These are phyloP conservation scores for Microcebus jonahi DNA, from an alignment of 2,113 vertebrate genomes.

Conservation along the genomic window DNA sequence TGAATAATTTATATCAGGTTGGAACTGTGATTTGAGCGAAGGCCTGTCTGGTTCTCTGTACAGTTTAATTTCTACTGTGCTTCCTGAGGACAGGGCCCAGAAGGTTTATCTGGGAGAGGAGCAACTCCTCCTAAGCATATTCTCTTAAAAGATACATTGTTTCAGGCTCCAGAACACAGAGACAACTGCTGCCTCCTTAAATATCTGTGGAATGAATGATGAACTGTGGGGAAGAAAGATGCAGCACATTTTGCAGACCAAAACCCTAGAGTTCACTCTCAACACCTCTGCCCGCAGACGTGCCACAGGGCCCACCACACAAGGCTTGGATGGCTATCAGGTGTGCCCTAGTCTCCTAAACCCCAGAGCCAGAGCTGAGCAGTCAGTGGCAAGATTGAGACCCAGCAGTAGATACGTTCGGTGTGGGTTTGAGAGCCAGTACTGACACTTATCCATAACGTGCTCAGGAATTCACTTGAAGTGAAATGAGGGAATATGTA, in stretches of 20 bases:
- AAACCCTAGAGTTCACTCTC: neutral
- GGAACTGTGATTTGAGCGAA: neutral
- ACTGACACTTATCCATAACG: accelerated
- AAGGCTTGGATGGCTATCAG: neutral
- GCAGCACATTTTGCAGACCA: neutral
- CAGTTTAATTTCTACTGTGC: neutral
- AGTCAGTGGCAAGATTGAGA: neutral
- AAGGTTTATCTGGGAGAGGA: neutral
- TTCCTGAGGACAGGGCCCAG: neutral
- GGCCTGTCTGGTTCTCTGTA: neutral
- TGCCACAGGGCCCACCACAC: too few species aligned
- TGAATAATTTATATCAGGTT: neutral
- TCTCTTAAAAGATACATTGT: neutral
- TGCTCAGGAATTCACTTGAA: accelerated
- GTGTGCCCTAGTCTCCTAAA: neutral
- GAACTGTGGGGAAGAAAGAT: neutral
- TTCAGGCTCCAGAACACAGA: neutral
- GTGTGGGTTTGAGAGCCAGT: accelerated
- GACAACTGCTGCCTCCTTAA: neutral
- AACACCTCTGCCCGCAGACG: neutral
- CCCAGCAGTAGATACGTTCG: neutral
- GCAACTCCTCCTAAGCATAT: neutral
- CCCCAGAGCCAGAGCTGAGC: neutral
- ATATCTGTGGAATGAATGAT: neutral
- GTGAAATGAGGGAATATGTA: too few species aligned